phyloP scores from a whole-genome alignment of 2,113 vertebrate species.

The Neodontobutis hainanensis region DNA sequence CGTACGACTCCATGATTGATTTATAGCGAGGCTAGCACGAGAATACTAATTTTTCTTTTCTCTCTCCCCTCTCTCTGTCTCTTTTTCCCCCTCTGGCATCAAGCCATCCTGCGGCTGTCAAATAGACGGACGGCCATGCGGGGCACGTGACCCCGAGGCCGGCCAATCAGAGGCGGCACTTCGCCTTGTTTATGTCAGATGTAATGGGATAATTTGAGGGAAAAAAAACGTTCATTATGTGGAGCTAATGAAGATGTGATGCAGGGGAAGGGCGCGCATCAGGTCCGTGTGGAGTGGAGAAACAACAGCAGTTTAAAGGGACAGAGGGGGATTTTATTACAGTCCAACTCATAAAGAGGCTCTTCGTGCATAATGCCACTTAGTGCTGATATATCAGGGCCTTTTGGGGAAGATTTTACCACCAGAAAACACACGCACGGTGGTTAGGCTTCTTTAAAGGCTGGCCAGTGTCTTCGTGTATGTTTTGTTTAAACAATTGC shows the following conservation, averaged over 20 bases:
- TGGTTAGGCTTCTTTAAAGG: neutral
- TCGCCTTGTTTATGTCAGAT: slow-evolving; percentile 64
- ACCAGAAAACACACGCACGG: neutral
- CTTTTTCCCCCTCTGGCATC: slow-evolving; percentile 76
- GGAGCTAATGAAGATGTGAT: slow-evolving; percentile 56
- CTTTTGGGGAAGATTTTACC: too few relatives aligned
- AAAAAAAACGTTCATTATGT: slow-evolving; percentile 40
- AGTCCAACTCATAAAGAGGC: neutral
- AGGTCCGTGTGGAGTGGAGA: slow-evolving; percentile 22
- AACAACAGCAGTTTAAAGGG: slow-evolving; percentile 12
- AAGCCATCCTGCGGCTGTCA: slow-evolving; percentile 78
- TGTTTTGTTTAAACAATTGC: neutral
- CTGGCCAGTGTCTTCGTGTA: neutral
- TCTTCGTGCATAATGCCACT: too few relatives aligned
- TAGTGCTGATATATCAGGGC: too few relatives aligned
- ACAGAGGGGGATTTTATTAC: neutral
- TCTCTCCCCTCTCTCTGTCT: slow-evolving; percentile 74
- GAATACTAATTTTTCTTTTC: slow-evolving; percentile 79
- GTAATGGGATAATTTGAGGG: slow-evolving; percentile 66
- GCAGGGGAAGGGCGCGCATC: slow-evolving; percentile 27
- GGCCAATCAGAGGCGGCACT: slow-evolving; percentile 64
- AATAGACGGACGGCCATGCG: slow-evolving; percentile 74
- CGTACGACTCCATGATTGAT: slow-evolving; percentile 80
- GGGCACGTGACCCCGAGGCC: slow-evolving; percentile 66
- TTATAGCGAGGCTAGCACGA: slow-evolving; percentile 75